Base-by-base conservation (phyloP, 2,888 invertebrate species). In the Crioceris asparagi region DNA sequence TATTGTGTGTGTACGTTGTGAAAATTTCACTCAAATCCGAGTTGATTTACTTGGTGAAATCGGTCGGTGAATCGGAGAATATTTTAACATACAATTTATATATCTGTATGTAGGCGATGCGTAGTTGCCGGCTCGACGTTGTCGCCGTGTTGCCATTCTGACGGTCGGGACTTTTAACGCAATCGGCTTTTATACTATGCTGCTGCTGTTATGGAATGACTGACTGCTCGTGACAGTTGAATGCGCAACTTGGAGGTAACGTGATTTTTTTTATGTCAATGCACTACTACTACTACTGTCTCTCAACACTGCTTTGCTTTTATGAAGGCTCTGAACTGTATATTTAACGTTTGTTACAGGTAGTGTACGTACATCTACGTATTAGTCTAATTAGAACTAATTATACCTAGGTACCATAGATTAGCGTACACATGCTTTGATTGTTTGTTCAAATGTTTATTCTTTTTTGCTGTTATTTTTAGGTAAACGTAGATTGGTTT, bases 41-140 rank as follows among this genome's bases (percentile, higher is more conserved):
- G 34, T n/a, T 35, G 41, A 38, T n/a, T 43, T 50, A 52, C 38
- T 15, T 29, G 21, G 27, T 36, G 36, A 54, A 59, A 56, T 43
- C 48, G 44, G 36, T 27, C 44, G 48, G 38, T 46, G 48, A 54
- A 50, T 52, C 48, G 44, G 44, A 42, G 53, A 54, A 55, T 58
- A 59, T 59, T 60, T 55, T 53, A 55, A 56, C 56, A 57, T 56
- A 54, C 51, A 54, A 51, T 54, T 52, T 49, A 48, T 55, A 54
- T 52, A 48, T 57, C 53, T 55, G 51, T 56, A 60, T 59, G 58
- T 59, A 56, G 59, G 57, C 57, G 56, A 59, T 51, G 53, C 57
- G 49, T 29, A 45, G 57, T 57, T 57, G 57, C 51, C 57, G 50
- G 47, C 38, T 41, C 27, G 4, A 17, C 34, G 26, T 32, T 32